phyloP scores from a whole-genome alignment of 2,888 invertebrate genomes.

The Autographa gamma region DNA sequence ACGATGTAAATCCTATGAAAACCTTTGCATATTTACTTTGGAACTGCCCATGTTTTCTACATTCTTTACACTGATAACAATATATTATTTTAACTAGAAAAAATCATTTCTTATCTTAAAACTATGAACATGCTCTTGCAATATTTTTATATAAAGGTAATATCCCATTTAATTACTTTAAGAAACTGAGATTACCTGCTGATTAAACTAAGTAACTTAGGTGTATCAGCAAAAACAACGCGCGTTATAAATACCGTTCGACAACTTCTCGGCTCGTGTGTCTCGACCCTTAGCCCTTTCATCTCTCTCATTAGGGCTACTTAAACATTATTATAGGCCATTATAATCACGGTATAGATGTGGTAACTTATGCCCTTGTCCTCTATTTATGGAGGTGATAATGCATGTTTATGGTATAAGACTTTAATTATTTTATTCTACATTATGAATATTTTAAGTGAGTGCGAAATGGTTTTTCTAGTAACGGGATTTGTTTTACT shows the following conservation, averaged over 20 bases:
- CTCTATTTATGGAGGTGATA: constrained; percentile 54
- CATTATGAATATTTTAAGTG: constrained; percentile 36
- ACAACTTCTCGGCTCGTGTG: not conserved
- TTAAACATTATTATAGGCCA: constrained; percentile 80
- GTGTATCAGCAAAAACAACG: not conserved
- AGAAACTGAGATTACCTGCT: too few relatives aligned
- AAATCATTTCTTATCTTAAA: too few relatives aligned
- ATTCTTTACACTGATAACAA: too few relatives aligned
- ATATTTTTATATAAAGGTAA: too few relatives aligned
- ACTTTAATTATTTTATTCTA: constrained; percentile 46
- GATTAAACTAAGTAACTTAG: too few relatives aligned
- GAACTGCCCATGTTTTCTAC: too few relatives aligned
- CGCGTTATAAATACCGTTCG: not conserved
- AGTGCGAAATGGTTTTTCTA: constrained; percentile 36
- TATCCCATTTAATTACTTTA: too few relatives aligned
- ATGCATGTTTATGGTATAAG: constrained; percentile 47
- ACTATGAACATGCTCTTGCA: too few relatives aligned
- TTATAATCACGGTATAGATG: constrained; percentile 73
- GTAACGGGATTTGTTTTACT: not conserved
- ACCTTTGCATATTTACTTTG: too few relatives aligned
- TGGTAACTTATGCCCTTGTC: constrained; percentile 45
- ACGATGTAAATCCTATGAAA: too few relatives aligned
- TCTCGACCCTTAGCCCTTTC: constrained; percentile 33
- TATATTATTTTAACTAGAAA: too few relatives aligned
- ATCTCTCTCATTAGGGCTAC: constrained; percentile 78